Percentiles rank a stretch among this genome's conserved stretches.
These are phyloP conservation scores for Drosophila siamana DNA, from an alignment of 2,888 invertebrate genomes.

Conservation along the genomic window DNA sequence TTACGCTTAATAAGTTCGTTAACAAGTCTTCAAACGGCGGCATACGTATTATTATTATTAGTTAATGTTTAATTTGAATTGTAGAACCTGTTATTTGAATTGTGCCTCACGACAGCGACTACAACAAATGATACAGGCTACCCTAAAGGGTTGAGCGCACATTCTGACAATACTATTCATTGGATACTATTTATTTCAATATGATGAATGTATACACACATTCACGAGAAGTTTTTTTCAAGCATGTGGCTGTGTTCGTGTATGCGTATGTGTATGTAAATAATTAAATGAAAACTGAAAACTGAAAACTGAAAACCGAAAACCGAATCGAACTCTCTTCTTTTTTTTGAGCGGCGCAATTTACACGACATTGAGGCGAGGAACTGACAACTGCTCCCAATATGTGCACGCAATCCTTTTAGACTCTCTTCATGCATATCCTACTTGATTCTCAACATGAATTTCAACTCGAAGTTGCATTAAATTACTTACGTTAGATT, in stretches of 20 bases:
- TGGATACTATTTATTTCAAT: neutral
- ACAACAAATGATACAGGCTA: slow-evolving; percentile 2
- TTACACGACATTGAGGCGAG: slow-evolving; percentile 35
- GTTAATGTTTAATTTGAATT: slow-evolving; percentile 46
- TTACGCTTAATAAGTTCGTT: slow-evolving; percentile 75
- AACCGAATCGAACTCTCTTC: slow-evolving; percentile 25
- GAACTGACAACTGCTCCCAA: slow-evolving; percentile 36
- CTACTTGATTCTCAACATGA: slow-evolving; percentile 1
- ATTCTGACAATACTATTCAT: neutral
- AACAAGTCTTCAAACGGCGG: slow-evolving; percentile 65
- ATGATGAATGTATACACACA: neutral
- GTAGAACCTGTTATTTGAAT: slow-evolving; percentile 48
- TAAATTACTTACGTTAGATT: slow-evolving; percentile 72
- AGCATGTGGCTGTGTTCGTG: slow-evolving; percentile 17
- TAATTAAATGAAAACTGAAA: slow-evolving; percentile 44
- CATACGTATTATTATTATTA: slow-evolving; percentile 46
- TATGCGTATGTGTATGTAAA: too few relatives aligned
- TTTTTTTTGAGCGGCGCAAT: slow-evolving; percentile 25
- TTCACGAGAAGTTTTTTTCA: slow-evolving; percentile 12
- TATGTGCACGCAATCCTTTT: slow-evolving; percentile 44
- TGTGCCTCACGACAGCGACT: slow-evolving; percentile 20
- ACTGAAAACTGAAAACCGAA: slow-evolving; percentile 32
- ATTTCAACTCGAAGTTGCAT: slow-evolving; percentile 45
- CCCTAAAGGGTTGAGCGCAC: slow-evolving; percentile 48
- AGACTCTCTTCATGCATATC: slow-evolving; percentile 28